Evolutionary conservation across 2,113 vertebrate genomes (phyloP).

Genomic region (Ciconia stormi): DNA sequence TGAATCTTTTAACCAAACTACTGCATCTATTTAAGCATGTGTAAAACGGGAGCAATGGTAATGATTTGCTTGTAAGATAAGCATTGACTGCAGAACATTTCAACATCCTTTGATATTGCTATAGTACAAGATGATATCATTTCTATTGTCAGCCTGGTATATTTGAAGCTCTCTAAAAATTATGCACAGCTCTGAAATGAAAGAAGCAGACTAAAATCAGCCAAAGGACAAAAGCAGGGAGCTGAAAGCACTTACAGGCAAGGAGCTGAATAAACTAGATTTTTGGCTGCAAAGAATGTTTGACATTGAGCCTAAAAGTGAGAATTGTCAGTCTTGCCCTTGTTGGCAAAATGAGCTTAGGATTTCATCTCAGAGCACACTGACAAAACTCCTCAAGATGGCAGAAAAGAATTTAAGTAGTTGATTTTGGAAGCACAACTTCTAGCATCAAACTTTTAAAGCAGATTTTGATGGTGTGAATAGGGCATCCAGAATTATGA

Average conservation of each 20-base stretch:
- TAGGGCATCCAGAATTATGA: constrained; percentile 47
- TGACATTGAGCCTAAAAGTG: background rate
- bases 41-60: background rate
- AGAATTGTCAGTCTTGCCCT: background rate
- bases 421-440: constrained; percentile 33
- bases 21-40: background rate
- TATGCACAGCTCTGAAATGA: background rate
- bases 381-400: constrained; percentile 21
- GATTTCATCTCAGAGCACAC: background rate
- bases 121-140: background rate
- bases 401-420: background rate
- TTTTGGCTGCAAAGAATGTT: background rate
- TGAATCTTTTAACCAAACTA: background rate
- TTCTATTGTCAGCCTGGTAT: background rate
- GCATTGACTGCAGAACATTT: background rate
- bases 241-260: background rate
- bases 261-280: background rate
- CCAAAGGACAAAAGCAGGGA: background rate
- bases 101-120: background rate
- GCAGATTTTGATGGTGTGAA: constrained; percentile 49
- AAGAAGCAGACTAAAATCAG: background rate
- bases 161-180: background rate
- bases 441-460: background rate
- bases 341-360: background rate
- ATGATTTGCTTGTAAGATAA: background rate